These are phyloP conservation scores for Hydractinia echinata DNA, from an alignment of 30 jellyfish, hydroid and myxozoan genomes.

Conservation along the genomic window DNA sequence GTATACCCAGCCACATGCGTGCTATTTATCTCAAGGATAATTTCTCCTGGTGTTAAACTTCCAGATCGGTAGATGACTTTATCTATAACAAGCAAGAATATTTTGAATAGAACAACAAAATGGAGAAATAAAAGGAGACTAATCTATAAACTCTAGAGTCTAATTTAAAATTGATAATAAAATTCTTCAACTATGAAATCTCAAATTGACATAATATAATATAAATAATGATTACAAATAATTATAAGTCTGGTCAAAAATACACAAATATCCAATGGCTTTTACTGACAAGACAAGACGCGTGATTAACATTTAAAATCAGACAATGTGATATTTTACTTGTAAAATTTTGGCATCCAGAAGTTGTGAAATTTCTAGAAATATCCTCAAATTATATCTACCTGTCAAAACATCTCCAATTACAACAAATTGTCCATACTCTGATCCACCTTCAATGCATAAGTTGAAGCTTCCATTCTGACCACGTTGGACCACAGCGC, in stretches of 20 bases:
- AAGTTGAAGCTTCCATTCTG: constrained; percentile 85
- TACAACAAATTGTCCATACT: constrained; percentile 96
- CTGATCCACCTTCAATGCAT: constrained; percentile 99
- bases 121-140: background rate
- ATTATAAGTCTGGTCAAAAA: too few species aligned
- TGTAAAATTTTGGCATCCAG: background rate
- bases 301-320: too few species aligned
- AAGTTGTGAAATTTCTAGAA: background rate
- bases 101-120: background rate
- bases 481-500: constrained; percentile 92
- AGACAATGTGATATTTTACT: background rate
- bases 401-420: constrained; percentile 85
- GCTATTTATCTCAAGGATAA: constrained; percentile 84
- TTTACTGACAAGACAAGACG: too few species aligned
- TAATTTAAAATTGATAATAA: too few species aligned
- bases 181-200: too few species aligned
- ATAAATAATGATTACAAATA: too few species aligned
- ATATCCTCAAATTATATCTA: background rate
- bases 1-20: constrained; percentile 98
- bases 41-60: constrained; percentile 90
- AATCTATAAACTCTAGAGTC: background rate
- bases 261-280: too few species aligned
- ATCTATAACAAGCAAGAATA: constrained; percentile 10
- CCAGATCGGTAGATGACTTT: constrained; percentile 74
- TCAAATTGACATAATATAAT: too few species aligned